Evolutionary conservation across 2,113 vertebrate genomes (phyloP).

Genomic region (Apodemus sylvaticus): DNA sequence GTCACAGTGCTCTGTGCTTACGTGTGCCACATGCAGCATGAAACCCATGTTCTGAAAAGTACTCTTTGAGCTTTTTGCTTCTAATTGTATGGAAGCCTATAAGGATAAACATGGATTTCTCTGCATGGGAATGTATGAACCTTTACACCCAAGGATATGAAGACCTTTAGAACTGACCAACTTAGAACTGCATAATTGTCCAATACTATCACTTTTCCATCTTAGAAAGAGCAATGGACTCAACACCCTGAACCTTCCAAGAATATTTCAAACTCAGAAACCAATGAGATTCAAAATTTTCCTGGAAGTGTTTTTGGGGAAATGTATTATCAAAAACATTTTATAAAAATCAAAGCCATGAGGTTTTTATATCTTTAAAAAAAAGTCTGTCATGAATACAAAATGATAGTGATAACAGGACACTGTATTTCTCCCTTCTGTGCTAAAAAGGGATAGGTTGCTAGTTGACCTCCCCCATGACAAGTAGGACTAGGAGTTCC

Average conservation of each 20-base stretch:
- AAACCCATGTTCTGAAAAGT: background rate
- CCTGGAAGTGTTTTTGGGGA: constrained; percentile 20
- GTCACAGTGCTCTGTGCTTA: background rate
- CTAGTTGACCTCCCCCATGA: no score
- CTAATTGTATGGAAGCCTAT: background rate
- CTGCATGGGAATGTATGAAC: background rate
- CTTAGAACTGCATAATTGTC: background rate
- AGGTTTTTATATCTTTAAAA: background rate
- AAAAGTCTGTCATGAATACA: background rate
- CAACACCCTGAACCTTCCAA: background rate
- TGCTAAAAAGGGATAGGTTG: background rate
- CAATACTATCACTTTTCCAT: background rate
- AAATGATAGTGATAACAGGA: background rate
- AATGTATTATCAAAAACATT: constrained; percentile 5
- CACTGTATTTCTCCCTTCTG: background rate
- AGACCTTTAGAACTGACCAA: background rate
- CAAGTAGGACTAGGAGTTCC: background rate
- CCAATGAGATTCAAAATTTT: background rate
- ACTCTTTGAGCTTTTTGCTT: background rate
- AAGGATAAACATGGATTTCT: background rate
- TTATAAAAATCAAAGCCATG: constrained; percentile 3
- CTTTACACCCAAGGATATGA: background rate
- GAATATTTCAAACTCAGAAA: constrained; percentile 5
- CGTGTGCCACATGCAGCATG: accelerated
- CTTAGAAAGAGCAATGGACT: background rate